phyloP scores from a whole-genome alignment of 2,797 vertebrate species.

The Gobionotothen gibberifrons region DNA sequence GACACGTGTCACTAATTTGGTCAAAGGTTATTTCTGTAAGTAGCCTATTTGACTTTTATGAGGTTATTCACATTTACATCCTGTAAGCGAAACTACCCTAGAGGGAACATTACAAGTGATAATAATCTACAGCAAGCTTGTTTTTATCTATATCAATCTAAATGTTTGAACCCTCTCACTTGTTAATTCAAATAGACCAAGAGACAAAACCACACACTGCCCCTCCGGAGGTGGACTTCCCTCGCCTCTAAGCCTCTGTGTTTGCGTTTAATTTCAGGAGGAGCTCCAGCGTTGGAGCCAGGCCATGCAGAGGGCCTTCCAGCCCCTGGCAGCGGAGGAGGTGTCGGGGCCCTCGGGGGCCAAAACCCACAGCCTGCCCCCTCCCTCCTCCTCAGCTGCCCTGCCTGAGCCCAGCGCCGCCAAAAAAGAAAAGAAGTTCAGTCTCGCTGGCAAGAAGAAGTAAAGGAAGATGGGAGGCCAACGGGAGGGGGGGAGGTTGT shows the following conservation, averaged over 20 bases:
- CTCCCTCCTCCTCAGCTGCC: slow-evolving; percentile 80
- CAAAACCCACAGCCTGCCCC: slow-evolving; percentile 89
- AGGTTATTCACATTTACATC: slow-evolving; percentile 6
- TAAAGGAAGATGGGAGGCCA: slow-evolving; percentile 71
- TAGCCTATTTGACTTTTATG: neutral
- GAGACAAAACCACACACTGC: slow-evolving; percentile 22
- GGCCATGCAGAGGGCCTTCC: slow-evolving; percentile 86
- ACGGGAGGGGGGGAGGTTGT: slow-evolving; percentile 28
- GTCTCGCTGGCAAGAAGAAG: slow-evolving; percentile 96
- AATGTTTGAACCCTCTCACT: slow-evolving; percentile 3
- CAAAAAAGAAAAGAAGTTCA: slow-evolving; percentile 95
- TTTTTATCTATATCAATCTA: slow-evolving; percentile 2
- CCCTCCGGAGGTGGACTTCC: slow-evolving; percentile 22
- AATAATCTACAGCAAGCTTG: neutral
- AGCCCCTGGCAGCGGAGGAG: slow-evolving; percentile 78
- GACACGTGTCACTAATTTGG: neutral
- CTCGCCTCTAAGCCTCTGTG: slow-evolving; percentile 25
- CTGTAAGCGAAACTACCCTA: neutral
- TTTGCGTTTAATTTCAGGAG: slow-evolving; percentile 82
- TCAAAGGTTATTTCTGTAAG: neutral
- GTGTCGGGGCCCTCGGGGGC: slow-evolving; percentile 77
- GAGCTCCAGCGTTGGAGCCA: slow-evolving; percentile 93
- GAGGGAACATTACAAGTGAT: slow-evolving; percentile 1
- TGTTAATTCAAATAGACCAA: slow-evolving; percentile 22
- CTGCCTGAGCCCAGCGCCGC: slow-evolving; percentile 80